Conservation (phyloP, 2,113 vertebrate species). For the Hippopotamus amphibius region DNA sequence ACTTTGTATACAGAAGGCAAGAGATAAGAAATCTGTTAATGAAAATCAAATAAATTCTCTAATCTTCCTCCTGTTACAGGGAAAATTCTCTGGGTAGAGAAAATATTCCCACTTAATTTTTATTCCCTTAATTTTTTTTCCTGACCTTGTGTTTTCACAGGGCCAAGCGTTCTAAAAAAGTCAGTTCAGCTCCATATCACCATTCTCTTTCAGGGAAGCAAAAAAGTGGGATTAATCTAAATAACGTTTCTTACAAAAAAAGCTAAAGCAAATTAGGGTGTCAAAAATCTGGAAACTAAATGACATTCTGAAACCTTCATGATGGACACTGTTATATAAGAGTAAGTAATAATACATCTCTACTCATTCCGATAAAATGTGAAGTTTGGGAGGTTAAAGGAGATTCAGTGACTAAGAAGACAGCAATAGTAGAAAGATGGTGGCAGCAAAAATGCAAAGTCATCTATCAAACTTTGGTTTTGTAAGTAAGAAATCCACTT, state of each 20-base stretch:
- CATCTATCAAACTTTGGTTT: background rate
- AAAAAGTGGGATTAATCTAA: background rate
- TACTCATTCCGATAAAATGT: background rate
- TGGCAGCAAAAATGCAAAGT: background rate
- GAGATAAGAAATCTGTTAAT: background rate
- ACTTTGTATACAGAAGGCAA: background rate
- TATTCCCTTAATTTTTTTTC: background rate
- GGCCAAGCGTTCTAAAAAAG: background rate
- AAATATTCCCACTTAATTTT: background rate
- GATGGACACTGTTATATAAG: background rate
- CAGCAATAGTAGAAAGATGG: too few species aligned
- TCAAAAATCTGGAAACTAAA: background rate
- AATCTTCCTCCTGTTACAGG: background rate
- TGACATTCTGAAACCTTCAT: background rate
- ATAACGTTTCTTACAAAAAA: background rate
- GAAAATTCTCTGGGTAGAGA: background rate
- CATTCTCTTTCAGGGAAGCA: background rate
- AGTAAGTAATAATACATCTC: background rate
- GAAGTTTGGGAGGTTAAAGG: background rate
- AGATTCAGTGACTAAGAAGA: background rate
- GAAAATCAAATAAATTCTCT: background rate
- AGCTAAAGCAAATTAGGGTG: background rate
- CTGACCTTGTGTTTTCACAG: background rate
- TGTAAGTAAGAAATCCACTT: background rate
- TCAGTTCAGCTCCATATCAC: background rate